Evolutionary conservation across 53 echinoderm and acorn worm species (phyloP).

Genomic region (Holothuria leucospilota): DNA sequence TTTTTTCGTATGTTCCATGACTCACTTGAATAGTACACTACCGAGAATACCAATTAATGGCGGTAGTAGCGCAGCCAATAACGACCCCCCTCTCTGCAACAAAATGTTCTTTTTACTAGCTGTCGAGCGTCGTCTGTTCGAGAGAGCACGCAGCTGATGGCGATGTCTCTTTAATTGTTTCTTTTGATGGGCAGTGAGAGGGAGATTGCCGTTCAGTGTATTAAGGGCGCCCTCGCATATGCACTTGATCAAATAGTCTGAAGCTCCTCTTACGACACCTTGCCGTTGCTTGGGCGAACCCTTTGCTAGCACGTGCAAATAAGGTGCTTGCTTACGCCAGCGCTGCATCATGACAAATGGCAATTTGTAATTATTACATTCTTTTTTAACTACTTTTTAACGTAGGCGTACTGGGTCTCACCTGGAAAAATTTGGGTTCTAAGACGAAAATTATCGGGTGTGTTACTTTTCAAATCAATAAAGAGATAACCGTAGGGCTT

Average conservation of each 20-base stretch:
- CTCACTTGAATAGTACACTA: conserved; percentile 14
- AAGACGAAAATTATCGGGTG: conserved; percentile 60
- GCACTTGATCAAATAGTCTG: conserved; percentile 19
- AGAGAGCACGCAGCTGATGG: conserved; percentile 54
- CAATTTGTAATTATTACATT: neutral
- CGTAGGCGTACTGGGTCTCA: conserved; percentile 55
- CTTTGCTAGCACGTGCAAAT: conserved; percentile 67
- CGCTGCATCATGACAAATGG: conserved; percentile 34
- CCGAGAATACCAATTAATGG: conserved; percentile 38
- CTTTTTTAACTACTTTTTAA: conserved; percentile 22
- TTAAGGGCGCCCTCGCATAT: conserved; percentile 67
- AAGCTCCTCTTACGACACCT: conserved; percentile 47
- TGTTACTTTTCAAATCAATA: conserved; percentile 75
- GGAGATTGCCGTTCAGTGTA: conserved; percentile 62
- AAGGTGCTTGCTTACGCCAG: conserved; percentile 14
- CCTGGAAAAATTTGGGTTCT: conserved; percentile 65
- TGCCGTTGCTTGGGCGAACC: conserved; percentile 67
- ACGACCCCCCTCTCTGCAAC: conserved; percentile 65
- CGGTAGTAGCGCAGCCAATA: conserved; percentile 54
- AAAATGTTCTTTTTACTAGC: conserved; percentile 54
- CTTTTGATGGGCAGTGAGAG: conserved; percentile 63
- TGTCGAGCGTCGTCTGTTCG: conserved; percentile 42
- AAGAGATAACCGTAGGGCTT: conserved; percentile 71
- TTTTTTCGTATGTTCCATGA: conserved; percentile 24
- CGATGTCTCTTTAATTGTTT: conserved; percentile 53